Percentiles rank a stretch among this genome's conserved stretches.
Evolutionary conservation across 2,113 vertebrate species (phyloP).

Genomic region (Arothron firmamentum): DNA sequence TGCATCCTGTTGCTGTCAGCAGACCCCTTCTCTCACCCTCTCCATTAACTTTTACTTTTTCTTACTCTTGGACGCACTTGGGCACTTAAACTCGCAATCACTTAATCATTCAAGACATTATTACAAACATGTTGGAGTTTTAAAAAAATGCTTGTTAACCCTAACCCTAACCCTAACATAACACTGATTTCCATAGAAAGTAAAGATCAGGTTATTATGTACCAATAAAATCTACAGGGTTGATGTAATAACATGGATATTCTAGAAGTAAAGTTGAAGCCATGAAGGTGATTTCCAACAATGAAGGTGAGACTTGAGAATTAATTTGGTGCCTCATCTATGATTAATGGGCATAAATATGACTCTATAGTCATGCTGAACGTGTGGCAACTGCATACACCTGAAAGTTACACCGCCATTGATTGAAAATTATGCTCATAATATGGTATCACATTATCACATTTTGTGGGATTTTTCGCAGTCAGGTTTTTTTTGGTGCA

Average conservation of each 20-base stretch:
- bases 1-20: slow-evolving; percentile 65
- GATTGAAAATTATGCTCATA: background rate
- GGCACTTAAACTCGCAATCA: slow-evolving; percentile 1
- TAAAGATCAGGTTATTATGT: background rate
- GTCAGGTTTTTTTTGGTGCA: slow-evolving; percentile 1
- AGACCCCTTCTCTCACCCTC: background rate
- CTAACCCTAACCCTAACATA: no score
- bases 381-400: background rate
- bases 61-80: background rate
- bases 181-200: no score
- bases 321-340: slow-evolving; percentile 10
- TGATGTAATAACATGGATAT: no score
- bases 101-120: background rate
- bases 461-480: no score
- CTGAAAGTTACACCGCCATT: background rate
- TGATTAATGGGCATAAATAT: slow-evolving; percentile 51
- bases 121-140: background rate
- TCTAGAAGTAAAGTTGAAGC: background rate
- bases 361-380: no score
- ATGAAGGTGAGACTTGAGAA: background rate
- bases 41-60: background rate
- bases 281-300: slow-evolving; percentile 6
- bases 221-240: background rate
- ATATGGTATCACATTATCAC: no score
- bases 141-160: background rate